phyloP scores from a whole-genome alignment of 2,797 vertebrate species.

The Telmatherina bonti region DNA sequence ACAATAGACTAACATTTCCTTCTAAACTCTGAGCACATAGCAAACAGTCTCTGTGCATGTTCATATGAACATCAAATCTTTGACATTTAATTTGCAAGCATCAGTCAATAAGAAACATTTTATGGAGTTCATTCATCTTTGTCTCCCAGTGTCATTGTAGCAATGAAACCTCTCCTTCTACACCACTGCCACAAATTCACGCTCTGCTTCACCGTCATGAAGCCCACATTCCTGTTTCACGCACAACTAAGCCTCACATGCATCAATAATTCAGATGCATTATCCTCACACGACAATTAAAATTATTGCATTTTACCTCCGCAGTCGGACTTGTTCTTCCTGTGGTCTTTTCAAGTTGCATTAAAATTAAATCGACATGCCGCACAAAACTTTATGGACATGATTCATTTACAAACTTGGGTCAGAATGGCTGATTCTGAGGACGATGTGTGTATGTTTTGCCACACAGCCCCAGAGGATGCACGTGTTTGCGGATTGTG shows the following conservation, averaged over 20 bases:
- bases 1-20: constrained; percentile 32
- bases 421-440: constrained; percentile 36
- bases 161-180: constrained; percentile 16
- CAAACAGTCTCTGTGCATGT: neutral
- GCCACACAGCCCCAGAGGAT: constrained; percentile 22
- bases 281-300: constrained; percentile 73
- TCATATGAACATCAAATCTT: neutral
- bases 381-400: constrained; percentile 46
- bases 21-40: constrained; percentile 19
- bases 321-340: constrained; percentile 40
- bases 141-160: neutral
- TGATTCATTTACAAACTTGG: constrained; percentile 64
- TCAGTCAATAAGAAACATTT: constrained; percentile 3
- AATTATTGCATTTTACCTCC: constrained; percentile 58
- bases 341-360: constrained; percentile 58
- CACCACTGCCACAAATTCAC: constrained; percentile 24
- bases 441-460: constrained; percentile 50
- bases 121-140: neutral
- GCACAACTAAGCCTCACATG: constrained; percentile 50
- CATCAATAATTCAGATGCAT: constrained; percentile 73
- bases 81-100: neutral
- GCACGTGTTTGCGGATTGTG: constrained; percentile 1
- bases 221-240: constrained; percentile 26
- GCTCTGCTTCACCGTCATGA: constrained; percentile 6
- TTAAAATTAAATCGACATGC: constrained; percentile 69